phyloP scores from a whole-genome alignment of 2,113 vertebrate genomes.

The Nicator chloris region DNA sequence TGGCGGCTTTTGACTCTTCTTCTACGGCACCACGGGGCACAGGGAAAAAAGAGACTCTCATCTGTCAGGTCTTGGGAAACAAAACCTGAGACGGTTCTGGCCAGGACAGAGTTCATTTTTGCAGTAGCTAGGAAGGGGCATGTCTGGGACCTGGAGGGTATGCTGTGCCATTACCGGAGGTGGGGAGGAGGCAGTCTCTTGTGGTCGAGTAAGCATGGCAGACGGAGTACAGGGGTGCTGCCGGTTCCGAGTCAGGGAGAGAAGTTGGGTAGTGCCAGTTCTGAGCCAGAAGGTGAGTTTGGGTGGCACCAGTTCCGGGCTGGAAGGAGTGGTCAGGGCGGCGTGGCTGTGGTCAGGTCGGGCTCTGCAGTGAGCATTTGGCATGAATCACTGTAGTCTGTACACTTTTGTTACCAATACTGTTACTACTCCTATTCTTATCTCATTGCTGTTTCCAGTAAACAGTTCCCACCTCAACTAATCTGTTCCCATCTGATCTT shows the following conservation, averaged over 20 bases:
- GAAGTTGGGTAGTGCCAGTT: background rate
- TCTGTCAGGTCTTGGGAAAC: too few species aligned
- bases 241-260: rapidly evolving
- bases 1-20: too few species aligned
- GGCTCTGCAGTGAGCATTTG: background rate
- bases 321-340: background rate
- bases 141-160: background rate
- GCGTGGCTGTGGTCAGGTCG: rapidly evolving
- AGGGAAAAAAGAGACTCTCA: too few species aligned
- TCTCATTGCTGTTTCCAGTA: background rate
- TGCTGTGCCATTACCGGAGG: rapidly evolving
- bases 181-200: too few species aligned
- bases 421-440: background rate
- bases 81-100: too few species aligned
- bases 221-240: rapidly evolving
- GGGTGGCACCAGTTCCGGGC: background rate
- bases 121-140: background rate
- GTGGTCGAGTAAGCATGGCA: rapidly evolving
- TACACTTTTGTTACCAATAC: background rate
- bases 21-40: too few species aligned
- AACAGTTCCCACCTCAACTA: background rate
- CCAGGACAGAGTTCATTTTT: too few species aligned
- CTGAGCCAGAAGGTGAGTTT: background rate
- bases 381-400: background rate
- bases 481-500: background rate